Percentiles rank a stretch among this genome's conserved stretches.
These are phyloP conservation scores for Hirundo rustica DNA, from an alignment of 2,797 vertebrate genomes.

Conservation along the genomic window DNA sequence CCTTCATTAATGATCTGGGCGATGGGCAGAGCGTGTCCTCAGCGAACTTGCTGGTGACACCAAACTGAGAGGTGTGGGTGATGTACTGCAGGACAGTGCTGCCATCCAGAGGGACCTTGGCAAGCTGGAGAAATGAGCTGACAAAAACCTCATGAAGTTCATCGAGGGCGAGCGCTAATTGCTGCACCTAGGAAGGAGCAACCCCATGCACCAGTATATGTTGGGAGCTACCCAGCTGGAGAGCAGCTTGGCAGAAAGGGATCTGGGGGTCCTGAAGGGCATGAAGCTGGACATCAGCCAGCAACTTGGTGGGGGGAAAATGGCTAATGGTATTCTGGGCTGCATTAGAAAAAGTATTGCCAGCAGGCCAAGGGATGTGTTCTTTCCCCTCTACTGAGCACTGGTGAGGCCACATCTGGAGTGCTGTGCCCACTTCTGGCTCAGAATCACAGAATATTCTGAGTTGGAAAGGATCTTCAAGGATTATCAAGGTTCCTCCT, in stretches of 20 bases:
- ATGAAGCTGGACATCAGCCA: neutral
- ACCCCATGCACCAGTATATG: neutral
- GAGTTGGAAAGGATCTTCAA: neutral
- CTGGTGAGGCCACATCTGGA: neutral
- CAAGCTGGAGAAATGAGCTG: neutral
- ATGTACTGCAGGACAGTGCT: neutral
- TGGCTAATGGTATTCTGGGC: neutral
- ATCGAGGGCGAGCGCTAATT: neutral
- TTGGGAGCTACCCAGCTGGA: neutral
- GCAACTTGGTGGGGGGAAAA: fast-evolving
- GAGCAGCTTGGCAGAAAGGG: neutral
- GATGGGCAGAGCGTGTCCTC: neutral
- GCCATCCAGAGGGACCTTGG: neutral
- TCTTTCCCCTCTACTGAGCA: neutral
- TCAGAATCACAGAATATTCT: neutral
- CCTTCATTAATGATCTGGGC: neutral
- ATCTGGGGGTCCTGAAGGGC: neutral
- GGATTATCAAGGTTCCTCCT: neutral
- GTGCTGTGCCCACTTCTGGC: neutral
- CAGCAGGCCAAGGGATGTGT: neutral
- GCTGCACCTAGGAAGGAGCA: neutral
- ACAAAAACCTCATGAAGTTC: neutral
- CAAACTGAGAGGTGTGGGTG: neutral
- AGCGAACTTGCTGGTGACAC: neutral
- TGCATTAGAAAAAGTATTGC: neutral